phyloP scores from a whole-genome alignment of 1,140 invertebrate species.

The Drosophila asahinai region DNA sequence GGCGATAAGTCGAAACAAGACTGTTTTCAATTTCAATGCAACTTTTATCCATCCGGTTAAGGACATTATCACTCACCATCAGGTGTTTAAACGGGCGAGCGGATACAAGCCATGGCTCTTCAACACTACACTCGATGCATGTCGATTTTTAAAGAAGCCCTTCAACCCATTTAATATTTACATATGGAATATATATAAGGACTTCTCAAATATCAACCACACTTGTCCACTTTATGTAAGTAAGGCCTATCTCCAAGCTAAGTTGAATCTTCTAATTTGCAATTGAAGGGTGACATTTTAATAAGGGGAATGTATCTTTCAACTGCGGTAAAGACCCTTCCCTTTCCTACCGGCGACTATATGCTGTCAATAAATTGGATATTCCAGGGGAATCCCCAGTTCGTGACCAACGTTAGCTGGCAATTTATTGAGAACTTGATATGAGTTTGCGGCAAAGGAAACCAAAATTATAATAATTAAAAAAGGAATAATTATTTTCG shows the following conservation, averaged over 20 bases:
- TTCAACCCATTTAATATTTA: background rate
- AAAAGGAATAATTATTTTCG: background rate
- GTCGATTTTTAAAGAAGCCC: slow-evolving; percentile 11
- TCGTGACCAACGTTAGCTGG: slow-evolving; percentile 11
- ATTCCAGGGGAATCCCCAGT: background rate
- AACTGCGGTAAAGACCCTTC: background rate
- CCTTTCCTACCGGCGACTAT: slow-evolving; percentile 12
- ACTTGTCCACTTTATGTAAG: slow-evolving; percentile 19
- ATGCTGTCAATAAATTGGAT: background rate
- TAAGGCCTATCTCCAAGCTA: background rate
- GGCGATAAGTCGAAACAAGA: slow-evolving; percentile 16
- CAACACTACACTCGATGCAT: slow-evolving; percentile 1
- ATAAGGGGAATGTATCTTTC: slow-evolving; percentile 12
- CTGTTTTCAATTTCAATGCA: slow-evolving; percentile 17
- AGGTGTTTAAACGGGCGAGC: slow-evolving; percentile 1
- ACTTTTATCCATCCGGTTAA: slow-evolving; percentile 2
- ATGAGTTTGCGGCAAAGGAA: background rate
- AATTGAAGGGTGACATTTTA: slow-evolving; percentile 4
- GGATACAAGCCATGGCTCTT: slow-evolving; percentile 25
- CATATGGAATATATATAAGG: background rate
- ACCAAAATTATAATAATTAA: too few species aligned
- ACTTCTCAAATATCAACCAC: slow-evolving; percentile 23
- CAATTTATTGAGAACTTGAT: slow-evolving; percentile 9
- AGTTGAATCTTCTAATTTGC: background rate
- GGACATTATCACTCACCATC: background rate